Percentiles rank a stretch among this genome's conserved stretches.
phyloP scores from a whole-genome alignment of 2,888 invertebrate genomes.

The Pteria penguin region DNA sequence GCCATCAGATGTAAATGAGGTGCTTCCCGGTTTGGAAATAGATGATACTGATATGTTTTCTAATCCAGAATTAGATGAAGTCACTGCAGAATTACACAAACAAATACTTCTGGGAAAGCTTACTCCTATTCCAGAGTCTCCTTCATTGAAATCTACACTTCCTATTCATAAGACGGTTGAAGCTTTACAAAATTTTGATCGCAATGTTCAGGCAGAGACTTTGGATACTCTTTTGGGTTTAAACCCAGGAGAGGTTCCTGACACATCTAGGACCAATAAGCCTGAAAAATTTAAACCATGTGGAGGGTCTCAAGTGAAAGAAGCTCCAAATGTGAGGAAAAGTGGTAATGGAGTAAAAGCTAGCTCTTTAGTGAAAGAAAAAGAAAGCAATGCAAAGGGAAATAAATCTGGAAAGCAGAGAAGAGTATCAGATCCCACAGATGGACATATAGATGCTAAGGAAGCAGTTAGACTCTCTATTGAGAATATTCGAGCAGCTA shows the following conservation, averaged over 20 bases:
- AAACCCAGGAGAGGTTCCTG: not conserved
- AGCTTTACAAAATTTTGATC: slow-evolving; percentile 68
- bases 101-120: slow-evolving; percentile 61
- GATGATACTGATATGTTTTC: slow-evolving; percentile 29
- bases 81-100: slow-evolving; percentile 49
- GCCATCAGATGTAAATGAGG: slow-evolving; percentile 4
- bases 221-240: slow-evolving; percentile 56
- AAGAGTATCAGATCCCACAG: not conserved
- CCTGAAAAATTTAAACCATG: not conserved
- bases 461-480: slow-evolving; percentile 9
- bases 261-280: not conserved
- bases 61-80: slow-evolving; percentile 37
- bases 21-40: slow-evolving; percentile 25
- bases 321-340: not conserved
- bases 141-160: slow-evolving; percentile 52
- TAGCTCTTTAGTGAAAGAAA: not conserved
- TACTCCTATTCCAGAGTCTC: slow-evolving; percentile 69
- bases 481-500: slow-evolving; percentile 12
- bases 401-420: not conserved
- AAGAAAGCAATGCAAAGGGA: not conserved
- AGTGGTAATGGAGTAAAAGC: not conserved
- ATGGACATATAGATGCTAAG: not conserved
- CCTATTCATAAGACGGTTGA: slow-evolving; percentile 56
- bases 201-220: slow-evolving; percentile 60
- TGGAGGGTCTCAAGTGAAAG: not conserved